Percentiles rank a stretch among this genome's conserved stretches.
Evolutionary conservation across 2,797 vertebrate species (phyloP).

Genomic region (Meda fulgida): DNA sequence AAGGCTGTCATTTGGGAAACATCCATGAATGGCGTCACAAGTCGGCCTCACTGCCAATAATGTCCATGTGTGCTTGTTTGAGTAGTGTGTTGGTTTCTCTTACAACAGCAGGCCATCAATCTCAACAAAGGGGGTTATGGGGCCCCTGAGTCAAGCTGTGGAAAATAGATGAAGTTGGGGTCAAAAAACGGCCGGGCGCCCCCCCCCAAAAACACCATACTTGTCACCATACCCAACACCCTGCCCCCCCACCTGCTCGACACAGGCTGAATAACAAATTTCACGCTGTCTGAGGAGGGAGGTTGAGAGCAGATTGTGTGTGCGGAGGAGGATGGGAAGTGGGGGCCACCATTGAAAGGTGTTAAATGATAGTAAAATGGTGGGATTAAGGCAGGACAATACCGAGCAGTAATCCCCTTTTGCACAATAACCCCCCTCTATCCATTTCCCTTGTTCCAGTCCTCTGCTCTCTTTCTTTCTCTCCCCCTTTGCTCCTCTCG

Average conservation of each 20-base stretch:
- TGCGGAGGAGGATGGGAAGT: conserved; percentile 46
- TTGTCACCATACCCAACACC: conserved; percentile 50
- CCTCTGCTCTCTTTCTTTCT: conserved; percentile 26
- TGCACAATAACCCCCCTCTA: conserved; percentile 55
- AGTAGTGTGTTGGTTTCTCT: conserved; percentile 54
- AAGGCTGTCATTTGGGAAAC: conserved; percentile 6
- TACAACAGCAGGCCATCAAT: conserved; percentile 68
- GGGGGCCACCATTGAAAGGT: conserved; percentile 64
- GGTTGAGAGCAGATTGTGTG: conserved; percentile 57
- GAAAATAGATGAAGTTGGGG: conserved; percentile 67
- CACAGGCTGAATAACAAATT: conserved; percentile 61
- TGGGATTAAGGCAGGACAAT: conserved; percentile 70
- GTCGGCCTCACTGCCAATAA: conserved; percentile 3
- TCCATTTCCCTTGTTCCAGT: conserved; percentile 36
- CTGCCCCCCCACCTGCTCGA: conserved; percentile 34
- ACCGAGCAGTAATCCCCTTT: conserved; percentile 67
- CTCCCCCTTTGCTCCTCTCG: conserved; percentile 45
- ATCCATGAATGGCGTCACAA: conserved; percentile 11
- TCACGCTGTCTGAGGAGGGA: conserved; percentile 68
- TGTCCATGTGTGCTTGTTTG: conserved; percentile 18
- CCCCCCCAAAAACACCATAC: conserved; percentile 35
- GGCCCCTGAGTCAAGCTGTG: conserved; percentile 55
- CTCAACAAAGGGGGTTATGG: conserved; percentile 65
- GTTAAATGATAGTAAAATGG: conserved; percentile 69
- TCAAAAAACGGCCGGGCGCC: conserved; percentile 56